phyloP scores from a whole-genome alignment of 2,797 vertebrate species.

The Limosa lapponica region DNA sequence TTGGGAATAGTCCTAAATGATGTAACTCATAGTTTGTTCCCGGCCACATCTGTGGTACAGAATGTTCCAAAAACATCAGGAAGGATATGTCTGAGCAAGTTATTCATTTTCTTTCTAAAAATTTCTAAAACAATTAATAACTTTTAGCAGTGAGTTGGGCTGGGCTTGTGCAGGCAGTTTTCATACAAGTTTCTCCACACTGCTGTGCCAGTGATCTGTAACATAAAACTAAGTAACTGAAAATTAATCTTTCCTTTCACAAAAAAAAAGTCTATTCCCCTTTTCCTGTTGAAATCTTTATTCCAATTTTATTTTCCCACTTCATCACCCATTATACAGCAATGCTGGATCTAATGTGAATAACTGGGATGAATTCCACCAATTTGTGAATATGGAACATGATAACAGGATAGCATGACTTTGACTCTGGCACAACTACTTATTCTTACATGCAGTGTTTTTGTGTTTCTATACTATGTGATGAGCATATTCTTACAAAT shows the following conservation, averaged over 20 bases:
- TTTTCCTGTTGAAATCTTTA: neutral
- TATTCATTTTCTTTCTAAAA: constrained; percentile 7
- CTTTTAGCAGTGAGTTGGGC: neutral
- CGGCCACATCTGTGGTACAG: constrained; percentile 25
- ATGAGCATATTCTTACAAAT: neutral
- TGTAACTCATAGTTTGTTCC: neutral
- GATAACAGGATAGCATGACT: neutral
- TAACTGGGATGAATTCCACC: neutral
- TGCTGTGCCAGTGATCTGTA: constrained; percentile 6
- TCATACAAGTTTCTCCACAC: constrained; percentile 11
- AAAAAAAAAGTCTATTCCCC: neutral
- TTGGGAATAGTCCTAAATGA: constrained; percentile 26
- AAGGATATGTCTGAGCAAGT: constrained; percentile 49
- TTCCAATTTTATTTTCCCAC: neutral
- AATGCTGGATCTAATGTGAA: neutral
- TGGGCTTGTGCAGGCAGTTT: constrained; percentile 43
- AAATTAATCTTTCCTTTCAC: constrained; percentile 7
- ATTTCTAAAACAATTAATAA: constrained; percentile 29
- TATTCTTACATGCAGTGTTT: neutral
- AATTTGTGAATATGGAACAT: neutral
- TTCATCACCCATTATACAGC: neutral
- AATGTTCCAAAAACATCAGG: constrained; percentile 36
- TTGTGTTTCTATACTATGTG: neutral
- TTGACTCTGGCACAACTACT: neutral
- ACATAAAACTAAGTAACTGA: neutral